phyloP scores from a whole-genome alignment of 2,113 vertebrate species.

The Gambusia holbrooki region DNA sequence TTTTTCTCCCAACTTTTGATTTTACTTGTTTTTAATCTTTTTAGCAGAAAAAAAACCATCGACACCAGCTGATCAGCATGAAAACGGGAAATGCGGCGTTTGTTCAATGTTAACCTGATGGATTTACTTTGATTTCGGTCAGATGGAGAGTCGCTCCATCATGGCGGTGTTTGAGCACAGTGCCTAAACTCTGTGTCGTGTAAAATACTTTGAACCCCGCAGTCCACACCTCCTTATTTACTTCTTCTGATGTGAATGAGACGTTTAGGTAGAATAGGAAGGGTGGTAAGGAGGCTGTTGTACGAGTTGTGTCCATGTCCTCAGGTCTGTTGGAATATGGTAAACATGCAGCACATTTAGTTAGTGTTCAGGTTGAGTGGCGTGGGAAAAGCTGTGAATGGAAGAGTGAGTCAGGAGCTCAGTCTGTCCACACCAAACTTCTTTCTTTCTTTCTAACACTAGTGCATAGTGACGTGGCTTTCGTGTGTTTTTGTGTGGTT shows the following conservation, averaged over 20 bases:
- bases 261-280: slow-evolving; percentile 6
- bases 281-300: slow-evolving; percentile 20
- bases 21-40: slow-evolving; percentile 38
- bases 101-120: slow-evolving; percentile 16
- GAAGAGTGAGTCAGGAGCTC: slow-evolving; percentile 50
- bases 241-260: slow-evolving; percentile 31
- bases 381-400: slow-evolving; percentile 73
- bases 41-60: slow-evolving; percentile 42
- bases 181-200: slow-evolving; percentile 40
- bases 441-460: slow-evolving; percentile 40
- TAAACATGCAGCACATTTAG: slow-evolving; percentile 39
- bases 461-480: slow-evolving; percentile 56
- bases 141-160: slow-evolving; percentile 33
- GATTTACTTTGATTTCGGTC: not conserved
- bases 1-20: slow-evolving; percentile 16
- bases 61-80: slow-evolving; percentile 32
- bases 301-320: slow-evolving; percentile 6
- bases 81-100: slow-evolving; percentile 15
- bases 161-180: slow-evolving; percentile 35
- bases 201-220: slow-evolving; percentile 39
- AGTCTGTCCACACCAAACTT: slow-evolving; percentile 35
- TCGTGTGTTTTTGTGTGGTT: slow-evolving; percentile 52
- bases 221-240: not conserved
- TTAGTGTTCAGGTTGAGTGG: slow-evolving; percentile 31
- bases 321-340: slow-evolving; percentile 39